A percentile compares a stretch with the other conserved stretches of the same genome.
Evolutionary conservation across 2,888 invertebrate species (phyloP).

Genomic region (Leucophora obtusa): DNA sequence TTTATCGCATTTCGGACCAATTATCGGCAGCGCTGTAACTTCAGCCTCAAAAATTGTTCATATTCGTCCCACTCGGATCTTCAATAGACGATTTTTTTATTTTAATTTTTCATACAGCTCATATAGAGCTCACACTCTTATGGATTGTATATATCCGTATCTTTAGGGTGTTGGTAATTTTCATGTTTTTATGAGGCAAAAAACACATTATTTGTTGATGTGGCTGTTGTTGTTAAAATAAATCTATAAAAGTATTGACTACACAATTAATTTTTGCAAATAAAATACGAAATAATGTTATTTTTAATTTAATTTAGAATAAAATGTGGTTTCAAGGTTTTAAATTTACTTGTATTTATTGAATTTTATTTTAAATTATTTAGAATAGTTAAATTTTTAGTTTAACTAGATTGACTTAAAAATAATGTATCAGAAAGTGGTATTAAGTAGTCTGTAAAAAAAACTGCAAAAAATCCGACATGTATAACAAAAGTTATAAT

Average conservation of each 20-base stretch:
- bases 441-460: too few species aligned
- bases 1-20: too few species aligned
- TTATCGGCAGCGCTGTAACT: too few species aligned
- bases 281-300: constrained; percentile 55
- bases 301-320: constrained; percentile 62
- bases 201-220: constrained; percentile 24
- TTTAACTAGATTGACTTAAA: too few species aligned
- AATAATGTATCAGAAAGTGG: too few species aligned
- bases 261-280: constrained; percentile 59
- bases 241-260: constrained; percentile 50
- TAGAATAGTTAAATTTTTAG: not conserved
- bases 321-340: constrained; percentile 56
- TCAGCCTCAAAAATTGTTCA: too few species aligned
- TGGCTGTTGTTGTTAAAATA: constrained; percentile 38
- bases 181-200: constrained; percentile 22
- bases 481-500: too few species aligned
- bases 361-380: constrained; percentile 2
- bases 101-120: not conserved
- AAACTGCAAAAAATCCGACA: too few species aligned
- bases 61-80: too few species aligned
- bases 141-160: not conserved
- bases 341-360: constrained; percentile 37
- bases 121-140: not conserved
- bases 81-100: constrained; percentile 21
- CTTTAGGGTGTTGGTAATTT: constrained; percentile 35